Evolutionary conservation across 2,888 invertebrate species (phyloP).

Genomic region (Amiota communis): DNA sequence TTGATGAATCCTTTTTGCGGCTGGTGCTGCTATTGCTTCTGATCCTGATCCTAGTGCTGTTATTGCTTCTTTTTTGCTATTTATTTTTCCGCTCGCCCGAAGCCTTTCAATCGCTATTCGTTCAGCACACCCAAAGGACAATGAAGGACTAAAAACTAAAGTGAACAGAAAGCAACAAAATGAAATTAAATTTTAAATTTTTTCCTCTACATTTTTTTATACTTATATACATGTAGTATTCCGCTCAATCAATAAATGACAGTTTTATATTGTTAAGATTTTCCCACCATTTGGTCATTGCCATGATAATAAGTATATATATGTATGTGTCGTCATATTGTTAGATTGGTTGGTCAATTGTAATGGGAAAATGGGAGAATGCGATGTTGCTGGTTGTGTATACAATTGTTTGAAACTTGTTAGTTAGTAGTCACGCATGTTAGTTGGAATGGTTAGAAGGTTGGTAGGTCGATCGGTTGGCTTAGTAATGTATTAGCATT

Average conservation of each 20-base stretch:
- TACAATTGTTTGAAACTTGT: neutral
- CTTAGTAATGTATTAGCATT: conserved; percentile 38
- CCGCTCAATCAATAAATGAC: conserved; percentile 65
- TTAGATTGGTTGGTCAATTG: too few species aligned
- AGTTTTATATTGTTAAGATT: conserved; percentile 53
- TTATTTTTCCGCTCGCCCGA: conserved; percentile 8
- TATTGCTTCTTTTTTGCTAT: neutral
- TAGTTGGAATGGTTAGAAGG: neutral
- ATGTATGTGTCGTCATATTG: too few species aligned
- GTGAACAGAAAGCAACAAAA: neutral
- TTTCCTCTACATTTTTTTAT: neutral
- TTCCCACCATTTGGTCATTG: conserved; percentile 59
- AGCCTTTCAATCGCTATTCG: neutral
- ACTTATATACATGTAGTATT: conserved; percentile 6
- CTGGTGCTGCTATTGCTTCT: neutral
- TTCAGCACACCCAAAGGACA: conserved; percentile 21
- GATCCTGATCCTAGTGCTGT: too few species aligned
- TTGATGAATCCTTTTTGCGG: neutral
- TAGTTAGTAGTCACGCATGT: conserved; percentile 22
- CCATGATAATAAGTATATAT: too few species aligned
- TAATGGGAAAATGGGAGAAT: too few species aligned
- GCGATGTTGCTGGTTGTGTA: too few species aligned
- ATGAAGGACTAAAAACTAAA: conserved; percentile 8
- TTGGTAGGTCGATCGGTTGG: too few species aligned
- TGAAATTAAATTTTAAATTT: conserved; percentile 22